Evolutionary conservation across 2,113 vertebrate genomes (phyloP), one percentile per base, ranked within the genome.

Genomic region (Axis porcinus): DNA sequence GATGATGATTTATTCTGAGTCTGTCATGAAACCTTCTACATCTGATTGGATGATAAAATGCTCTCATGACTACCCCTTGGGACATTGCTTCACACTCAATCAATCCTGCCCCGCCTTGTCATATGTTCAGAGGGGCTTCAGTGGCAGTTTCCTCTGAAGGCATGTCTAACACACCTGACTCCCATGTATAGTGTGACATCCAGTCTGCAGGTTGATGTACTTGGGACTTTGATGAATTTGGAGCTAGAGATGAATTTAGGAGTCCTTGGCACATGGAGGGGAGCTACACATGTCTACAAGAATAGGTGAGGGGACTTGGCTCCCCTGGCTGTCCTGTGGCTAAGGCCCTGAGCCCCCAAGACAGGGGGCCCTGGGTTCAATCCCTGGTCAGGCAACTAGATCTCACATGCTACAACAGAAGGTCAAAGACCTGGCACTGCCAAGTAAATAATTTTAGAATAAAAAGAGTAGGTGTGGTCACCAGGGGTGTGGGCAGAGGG

Each of bases 1-100:
- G 96, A 27, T 64, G 47, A 52, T 85, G 74, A 95, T 96, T 96
- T 94, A 96, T 95, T 97, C 55, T 96, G 84, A 95, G 89, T 96
- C 36, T 96, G 89, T 97, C 50, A 33, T 85, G 79, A 47, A 91
- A 95, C 54, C 89, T 87, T 67, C 64, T 91, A 4, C 62, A 47
- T 81, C 86, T 95, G 81, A 90, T 47, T 88, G 70, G 54, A 85
- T 90, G 64, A 86, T 57, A 90, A n/a, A 58, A 60, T 87, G 87
- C 33, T 96, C 47, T 95, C 86, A 30, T 84, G n/a, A 43, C 89
- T 81, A 57, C 64, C 52, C 74, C 45, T 88, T 15, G 79, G 87
- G 79, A 79, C 54, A 84, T 97, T 58, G 64, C 23, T 60, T 96
- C 79, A 79, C 33, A 54, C 28, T 87, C 89, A 83, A 19, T 45